Percentiles rank a stretch among this genome's conserved stretches.
These are phyloP conservation scores for Eulemur coronatus DNA, from an alignment of 2,797 vertebrate genomes.

Conservation along the genomic window DNA sequence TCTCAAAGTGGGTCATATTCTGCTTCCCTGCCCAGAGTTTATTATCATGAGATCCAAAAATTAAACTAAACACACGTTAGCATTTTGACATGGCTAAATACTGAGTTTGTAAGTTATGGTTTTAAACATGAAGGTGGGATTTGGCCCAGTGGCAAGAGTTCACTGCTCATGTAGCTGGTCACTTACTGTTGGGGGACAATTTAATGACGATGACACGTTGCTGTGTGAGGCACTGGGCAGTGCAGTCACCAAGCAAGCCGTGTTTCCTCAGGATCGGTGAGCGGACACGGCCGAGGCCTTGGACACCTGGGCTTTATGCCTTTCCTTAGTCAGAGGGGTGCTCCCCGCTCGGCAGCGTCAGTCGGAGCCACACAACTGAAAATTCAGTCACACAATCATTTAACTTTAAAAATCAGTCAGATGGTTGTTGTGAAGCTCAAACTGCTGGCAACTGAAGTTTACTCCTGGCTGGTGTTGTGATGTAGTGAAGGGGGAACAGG, in stretches of 20 bases:
- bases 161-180: constrained; percentile 38
- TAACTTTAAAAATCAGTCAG: neutral
- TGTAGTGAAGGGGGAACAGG: neutral
- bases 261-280: constrained; percentile 53
- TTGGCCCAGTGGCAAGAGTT: constrained; percentile 50
- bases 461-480: neutral
- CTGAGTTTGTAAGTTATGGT: constrained; percentile 34
- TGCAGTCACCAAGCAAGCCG: constrained; percentile 55
- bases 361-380: neutral
- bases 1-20: constrained; percentile 56
- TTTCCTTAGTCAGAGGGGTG: neutral
- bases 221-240: neutral
- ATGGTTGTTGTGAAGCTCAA: neutral
- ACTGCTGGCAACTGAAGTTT: neutral
- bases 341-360: neutral
- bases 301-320: neutral
- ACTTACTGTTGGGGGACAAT: constrained; percentile 40
- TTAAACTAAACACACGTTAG: constrained; percentile 33
- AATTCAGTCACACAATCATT: neutral
- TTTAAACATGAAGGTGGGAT: constrained; percentile 5
- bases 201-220: neutral
- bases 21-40: constrained; percentile 56
- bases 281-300: constrained; percentile 44
- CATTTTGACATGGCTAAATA: constrained; percentile 31
- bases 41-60: constrained; percentile 51